Evolutionary conservation across 2,113 vertebrate species (phyloP).

Genomic region (Pomatostomus ruficeps): DNA sequence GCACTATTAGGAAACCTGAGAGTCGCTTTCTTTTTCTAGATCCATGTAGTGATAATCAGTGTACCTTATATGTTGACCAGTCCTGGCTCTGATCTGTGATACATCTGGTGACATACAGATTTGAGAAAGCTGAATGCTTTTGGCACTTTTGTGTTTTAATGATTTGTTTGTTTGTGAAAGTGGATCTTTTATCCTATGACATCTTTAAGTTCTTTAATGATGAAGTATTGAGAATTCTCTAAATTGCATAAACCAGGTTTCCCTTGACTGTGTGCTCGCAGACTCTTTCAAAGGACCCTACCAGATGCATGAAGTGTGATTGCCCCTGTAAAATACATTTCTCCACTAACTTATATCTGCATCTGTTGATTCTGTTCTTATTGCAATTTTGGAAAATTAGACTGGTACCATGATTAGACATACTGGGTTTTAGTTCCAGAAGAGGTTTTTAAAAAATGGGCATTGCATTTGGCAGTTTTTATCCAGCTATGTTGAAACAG

Average conservation of each 20-base stretch:
- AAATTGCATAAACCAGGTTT: neutral
- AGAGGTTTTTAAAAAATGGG: neutral
- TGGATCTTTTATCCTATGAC: neutral
- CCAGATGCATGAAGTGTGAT: neutral
- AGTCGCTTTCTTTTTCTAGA: neutral
- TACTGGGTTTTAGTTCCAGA: neutral
- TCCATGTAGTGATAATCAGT: neutral
- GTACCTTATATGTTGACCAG: neutral
- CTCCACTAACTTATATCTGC: neutral
- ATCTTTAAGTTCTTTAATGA: neutral
- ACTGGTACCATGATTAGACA: neutral
- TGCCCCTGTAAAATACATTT: neutral
- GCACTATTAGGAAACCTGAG: neutral
- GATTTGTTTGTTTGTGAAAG: neutral
- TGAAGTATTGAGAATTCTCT: neutral
- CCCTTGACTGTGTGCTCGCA: neutral
- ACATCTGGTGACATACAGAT: neutral
- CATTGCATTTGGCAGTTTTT: neutral
- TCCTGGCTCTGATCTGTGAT: neutral
- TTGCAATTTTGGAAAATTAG: neutral
- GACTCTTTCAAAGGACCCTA: neutral
- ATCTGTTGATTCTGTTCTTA: neutral
- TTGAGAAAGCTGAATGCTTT: neutral
- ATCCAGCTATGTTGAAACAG: neutral
- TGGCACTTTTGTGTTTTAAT: neutral